phyloP scores from a whole-genome alignment of 2,888 invertebrate species.

The Malthinus seriepunctatus region DNA sequence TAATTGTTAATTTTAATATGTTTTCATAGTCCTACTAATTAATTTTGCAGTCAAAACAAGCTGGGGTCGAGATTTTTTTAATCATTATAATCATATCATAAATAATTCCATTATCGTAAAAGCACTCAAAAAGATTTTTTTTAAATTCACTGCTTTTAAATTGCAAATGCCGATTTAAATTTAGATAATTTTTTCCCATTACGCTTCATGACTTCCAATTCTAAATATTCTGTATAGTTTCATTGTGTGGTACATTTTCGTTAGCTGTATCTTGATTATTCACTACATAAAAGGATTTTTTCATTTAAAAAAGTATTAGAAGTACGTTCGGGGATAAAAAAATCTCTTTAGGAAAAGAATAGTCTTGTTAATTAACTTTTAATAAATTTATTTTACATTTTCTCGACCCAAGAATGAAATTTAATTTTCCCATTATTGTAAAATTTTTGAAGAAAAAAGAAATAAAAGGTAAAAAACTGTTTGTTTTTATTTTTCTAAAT shows the following conservation, averaged over 20 bases:
- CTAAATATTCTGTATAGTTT: conserved; percentile 6
- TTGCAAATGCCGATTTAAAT: conserved; percentile 22
- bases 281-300: not conserved
- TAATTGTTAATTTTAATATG: too few species aligned
- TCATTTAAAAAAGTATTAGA: conserved; percentile 1
- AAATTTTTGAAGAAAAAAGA: too few species aligned
- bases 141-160: conserved; percentile 17
- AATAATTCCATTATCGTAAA: conserved; percentile 4
- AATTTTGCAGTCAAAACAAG: not conserved
- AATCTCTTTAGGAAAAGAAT: not conserved
- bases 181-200: conserved; percentile 18
- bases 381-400: too few species aligned
- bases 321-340: not conserved
- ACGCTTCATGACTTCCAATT: conserved; percentile 17
- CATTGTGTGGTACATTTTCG: conserved; percentile 13
- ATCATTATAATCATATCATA: not conserved
- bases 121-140: not conserved
- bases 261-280: conserved; percentile 10
- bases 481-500: too few species aligned
- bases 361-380: too few species aligned
- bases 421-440: too few species aligned
- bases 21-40: too few species aligned
- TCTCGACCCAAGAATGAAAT: too few species aligned
- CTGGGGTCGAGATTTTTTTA: not conserved
- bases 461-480: too few species aligned